These are phyloP conservation scores for Polypedilum pembai DNA, from an alignment of 1,140 invertebrate genomes.

Conservation along the genomic window DNA sequence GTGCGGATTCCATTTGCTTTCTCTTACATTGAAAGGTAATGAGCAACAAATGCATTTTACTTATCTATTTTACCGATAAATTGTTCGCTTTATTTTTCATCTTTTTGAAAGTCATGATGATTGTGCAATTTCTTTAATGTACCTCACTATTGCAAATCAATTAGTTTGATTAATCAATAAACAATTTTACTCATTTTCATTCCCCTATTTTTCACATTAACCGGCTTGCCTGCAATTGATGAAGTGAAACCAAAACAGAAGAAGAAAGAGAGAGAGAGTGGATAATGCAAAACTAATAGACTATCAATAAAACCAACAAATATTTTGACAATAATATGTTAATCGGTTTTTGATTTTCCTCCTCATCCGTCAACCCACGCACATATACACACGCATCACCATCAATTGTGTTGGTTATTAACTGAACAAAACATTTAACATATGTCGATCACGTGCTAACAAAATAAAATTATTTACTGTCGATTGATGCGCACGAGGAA, in stretches of 20 bases:
- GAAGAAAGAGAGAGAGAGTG: neutral
- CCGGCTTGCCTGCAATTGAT: no score
- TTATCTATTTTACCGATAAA: neutral
- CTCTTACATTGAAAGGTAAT: slow-evolving; percentile 14
- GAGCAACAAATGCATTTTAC: slow-evolving; percentile 11
- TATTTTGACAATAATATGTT: slow-evolving; percentile 29
- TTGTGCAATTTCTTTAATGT: slow-evolving; percentile 22
- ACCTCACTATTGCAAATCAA: slow-evolving; percentile 23
- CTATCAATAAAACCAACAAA: slow-evolving; percentile 21
- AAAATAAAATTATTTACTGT: slow-evolving; percentile 15
- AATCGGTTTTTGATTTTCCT: slow-evolving; percentile 26
- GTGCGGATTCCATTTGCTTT: neutral
- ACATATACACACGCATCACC: no score
- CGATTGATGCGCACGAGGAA: neutral
- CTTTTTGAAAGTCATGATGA: slow-evolving; percentile 21
- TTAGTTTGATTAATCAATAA: slow-evolving; percentile 29
- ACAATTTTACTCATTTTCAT: neutral
- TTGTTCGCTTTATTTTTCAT: neutral
- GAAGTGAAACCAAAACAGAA: no score
- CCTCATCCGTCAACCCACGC: neutral
- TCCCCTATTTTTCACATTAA: neutral
- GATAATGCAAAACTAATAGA: slow-evolving; percentile 21
- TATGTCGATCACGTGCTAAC: slow-evolving; percentile 24
- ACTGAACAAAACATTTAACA: slow-evolving; percentile 14
- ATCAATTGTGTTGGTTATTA: slow-evolving; percentile 8